Evolutionary conservation across 2,797 vertebrate species (phyloP).

Genomic region (Iguana delicatissima): DNA sequence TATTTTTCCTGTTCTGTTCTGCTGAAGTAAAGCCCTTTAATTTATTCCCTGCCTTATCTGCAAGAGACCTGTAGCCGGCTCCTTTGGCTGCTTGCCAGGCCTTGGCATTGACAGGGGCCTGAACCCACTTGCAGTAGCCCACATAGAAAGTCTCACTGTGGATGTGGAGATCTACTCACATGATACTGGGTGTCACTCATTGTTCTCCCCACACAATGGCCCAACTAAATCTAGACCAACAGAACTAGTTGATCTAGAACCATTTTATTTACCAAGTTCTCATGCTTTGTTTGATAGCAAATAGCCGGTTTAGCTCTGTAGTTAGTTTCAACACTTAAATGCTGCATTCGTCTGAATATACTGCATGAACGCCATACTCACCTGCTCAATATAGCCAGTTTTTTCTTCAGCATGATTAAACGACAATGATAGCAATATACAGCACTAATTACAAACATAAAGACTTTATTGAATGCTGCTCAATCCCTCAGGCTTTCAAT

Average conservation of each 20-base stretch:
- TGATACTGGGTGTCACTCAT: background rate
- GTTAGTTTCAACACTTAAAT: background rate
- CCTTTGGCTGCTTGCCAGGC: no score
- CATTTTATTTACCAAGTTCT: background rate
- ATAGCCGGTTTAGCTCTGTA: background rate
- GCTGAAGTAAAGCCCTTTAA: no score
- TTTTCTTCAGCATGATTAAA: slow-evolving; percentile 21
- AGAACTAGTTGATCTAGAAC: background rate
- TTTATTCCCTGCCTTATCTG: no score
- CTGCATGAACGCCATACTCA: background rate
- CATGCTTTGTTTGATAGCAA: background rate
- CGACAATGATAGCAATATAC: slow-evolving; percentile 70
- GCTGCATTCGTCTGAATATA: background rate
- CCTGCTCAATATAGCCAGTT: background rate
- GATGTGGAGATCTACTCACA: background rate
- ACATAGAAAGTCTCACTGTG: background rate
- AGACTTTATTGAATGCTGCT: slow-evolving; percentile 95
- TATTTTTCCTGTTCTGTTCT: no score
- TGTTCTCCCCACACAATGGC: background rate
- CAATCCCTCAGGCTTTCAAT: slow-evolving; percentile 89
- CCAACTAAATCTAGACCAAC: background rate
- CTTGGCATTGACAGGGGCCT: no score
- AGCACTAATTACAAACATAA: slow-evolving; percentile 92
- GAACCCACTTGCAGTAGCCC: background rate
- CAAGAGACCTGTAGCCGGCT: no score